These are phyloP conservation scores for Phyllotis vaccarum DNA, from an alignment of 2,797 vertebrate species.

Conservation along the genomic window DNA sequence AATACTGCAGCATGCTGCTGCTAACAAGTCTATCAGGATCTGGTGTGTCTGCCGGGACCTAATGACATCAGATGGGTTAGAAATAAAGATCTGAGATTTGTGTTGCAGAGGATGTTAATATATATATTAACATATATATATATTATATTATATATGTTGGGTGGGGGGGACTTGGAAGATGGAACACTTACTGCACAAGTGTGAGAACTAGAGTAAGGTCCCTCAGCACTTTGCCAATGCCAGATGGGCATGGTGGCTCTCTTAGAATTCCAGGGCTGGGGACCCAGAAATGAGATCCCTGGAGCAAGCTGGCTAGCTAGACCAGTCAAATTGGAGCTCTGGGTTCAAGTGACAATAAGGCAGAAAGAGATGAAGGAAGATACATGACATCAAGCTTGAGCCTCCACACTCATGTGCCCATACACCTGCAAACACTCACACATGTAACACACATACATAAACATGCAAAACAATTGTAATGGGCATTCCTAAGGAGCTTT, in stretches of 20 bases:
- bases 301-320: neutral
- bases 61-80: neutral
- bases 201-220: neutral
- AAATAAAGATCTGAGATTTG: slow-evolving; percentile 10
- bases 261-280: neutral
- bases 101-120: neutral
- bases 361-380: neutral
- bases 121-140: too few species aligned
- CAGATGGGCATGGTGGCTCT: neutral
- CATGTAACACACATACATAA: neutral
- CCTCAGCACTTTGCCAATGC: neutral
- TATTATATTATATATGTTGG: too few species aligned
- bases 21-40: neutral
- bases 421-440: neutral
- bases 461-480: neutral
- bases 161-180: neutral
- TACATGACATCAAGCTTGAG: neutral
- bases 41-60: neutral
- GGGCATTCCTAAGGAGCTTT: neutral
- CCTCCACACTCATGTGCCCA: neutral
- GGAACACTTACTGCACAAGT: neutral
- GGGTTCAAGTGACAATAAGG: neutral
- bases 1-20: neutral
- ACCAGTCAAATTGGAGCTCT: neutral
- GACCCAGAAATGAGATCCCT: too few species aligned